A percentile compares a stretch with the other conserved stretches of the same genome.
These are phyloP conservation scores for Sinocyclocheilus anophthalmus DNA, from an alignment of 2,113 vertebrate genomes.

Conservation along the genomic window DNA sequence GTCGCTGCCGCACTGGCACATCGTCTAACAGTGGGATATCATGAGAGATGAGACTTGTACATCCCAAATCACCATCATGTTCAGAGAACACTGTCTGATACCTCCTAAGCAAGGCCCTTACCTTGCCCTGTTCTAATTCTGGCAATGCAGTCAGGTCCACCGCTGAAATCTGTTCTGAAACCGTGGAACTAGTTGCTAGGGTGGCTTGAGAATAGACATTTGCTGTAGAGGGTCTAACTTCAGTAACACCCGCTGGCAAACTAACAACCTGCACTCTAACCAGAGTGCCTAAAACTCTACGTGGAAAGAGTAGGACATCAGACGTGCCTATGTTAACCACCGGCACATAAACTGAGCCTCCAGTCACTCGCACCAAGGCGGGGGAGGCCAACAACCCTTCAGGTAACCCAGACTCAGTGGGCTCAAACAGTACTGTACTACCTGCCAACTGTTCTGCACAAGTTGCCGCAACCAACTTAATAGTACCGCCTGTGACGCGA, in stretches of 20 bases:
- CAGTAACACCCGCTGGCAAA: not conserved
- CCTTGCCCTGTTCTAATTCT: not conserved
- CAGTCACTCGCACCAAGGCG: no score
- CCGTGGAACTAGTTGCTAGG: not conserved
- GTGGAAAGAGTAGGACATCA: no score
- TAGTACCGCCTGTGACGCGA: no score
- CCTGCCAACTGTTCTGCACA: no score
- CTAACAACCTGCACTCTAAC: no score
- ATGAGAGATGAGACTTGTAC: slow-evolving; percentile 16
- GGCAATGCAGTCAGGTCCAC: not conserved
- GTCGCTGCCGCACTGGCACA: not conserved
- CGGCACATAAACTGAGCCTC: no score
- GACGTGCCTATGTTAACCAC: no score
- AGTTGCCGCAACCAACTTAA: no score
- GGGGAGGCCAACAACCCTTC: no score
- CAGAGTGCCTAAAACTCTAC: no score
- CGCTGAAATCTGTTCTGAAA: not conserved
- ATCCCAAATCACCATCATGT: slow-evolving; percentile 18
- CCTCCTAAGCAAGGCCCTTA: not conserved
- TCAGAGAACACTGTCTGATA: not conserved
- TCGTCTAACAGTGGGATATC: slow-evolving; percentile 16
- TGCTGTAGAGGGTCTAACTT: not conserved
- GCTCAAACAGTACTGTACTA: no score
- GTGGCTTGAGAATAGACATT: not conserved
- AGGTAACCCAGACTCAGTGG: no score